These are phyloP conservation scores for Patella ulyssiponensis DNA, from an alignment of 2,888 invertebrate genomes.

Conservation along the genomic window DNA sequence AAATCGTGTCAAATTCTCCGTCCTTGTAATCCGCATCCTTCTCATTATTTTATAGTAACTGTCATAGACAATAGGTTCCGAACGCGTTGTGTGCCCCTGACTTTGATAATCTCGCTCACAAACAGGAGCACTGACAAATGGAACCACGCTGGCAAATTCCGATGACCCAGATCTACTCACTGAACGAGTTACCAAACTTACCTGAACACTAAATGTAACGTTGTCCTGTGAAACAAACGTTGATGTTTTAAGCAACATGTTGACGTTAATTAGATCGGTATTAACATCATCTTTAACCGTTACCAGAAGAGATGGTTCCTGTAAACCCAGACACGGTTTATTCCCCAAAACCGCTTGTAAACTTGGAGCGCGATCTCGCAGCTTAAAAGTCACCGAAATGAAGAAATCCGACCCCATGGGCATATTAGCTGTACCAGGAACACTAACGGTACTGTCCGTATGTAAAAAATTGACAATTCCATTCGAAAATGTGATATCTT, in stretches of 20 bases:
- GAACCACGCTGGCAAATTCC: no score
- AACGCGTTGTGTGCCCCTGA: no score
- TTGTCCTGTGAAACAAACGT: background rate
- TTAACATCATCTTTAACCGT: background rate
- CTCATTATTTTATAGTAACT: no score
- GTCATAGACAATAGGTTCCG: no score
- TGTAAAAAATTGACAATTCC: background rate
- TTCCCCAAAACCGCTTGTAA: background rate
- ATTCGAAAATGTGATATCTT: background rate
- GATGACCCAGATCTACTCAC: no score
- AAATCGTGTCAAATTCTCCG: no score
- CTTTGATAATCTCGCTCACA: no score
- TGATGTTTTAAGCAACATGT: background rate
- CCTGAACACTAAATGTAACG: background rate
- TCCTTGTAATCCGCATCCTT: no score
- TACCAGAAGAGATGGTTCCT: background rate
- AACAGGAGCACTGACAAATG: no score
- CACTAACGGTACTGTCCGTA: background rate
- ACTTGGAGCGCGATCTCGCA: background rate
- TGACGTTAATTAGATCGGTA: background rate
- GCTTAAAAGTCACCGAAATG: background rate
- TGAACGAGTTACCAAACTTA: background rate
- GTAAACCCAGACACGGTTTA: background rate
- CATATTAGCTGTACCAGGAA: conserved; percentile 6
- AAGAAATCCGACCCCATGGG: background rate